Evolutionary conservation across 2,888 invertebrate genomes (phyloP).

Genomic region (Bembecia ichneumoniformis): DNA sequence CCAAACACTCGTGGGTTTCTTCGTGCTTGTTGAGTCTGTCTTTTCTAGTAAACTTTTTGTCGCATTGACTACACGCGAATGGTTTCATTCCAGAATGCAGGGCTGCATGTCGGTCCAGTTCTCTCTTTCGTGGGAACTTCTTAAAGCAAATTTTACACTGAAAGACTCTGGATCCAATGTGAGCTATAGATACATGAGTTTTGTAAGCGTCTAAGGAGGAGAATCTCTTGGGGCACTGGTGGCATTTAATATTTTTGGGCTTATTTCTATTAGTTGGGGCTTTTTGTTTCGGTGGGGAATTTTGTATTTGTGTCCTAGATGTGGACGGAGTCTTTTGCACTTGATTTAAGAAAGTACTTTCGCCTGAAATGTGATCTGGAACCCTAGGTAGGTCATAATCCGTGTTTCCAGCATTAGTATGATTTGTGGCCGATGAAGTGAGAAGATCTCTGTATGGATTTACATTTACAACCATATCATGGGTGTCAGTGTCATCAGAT

Average conservation of each 20-base stretch:
- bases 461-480: constrained; percentile 74
- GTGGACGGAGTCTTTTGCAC: constrained; percentile 43
- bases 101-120: constrained; percentile 77
- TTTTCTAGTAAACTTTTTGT: constrained; percentile 77
- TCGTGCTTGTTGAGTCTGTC: constrained; percentile 80
- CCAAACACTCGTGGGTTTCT: constrained; percentile 74
- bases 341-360: constrained; percentile 55
- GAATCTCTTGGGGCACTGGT: constrained; percentile 65
- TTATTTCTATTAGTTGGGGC: constrained; percentile 44
- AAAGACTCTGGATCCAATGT: constrained; percentile 70
- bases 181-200: constrained; percentile 66
- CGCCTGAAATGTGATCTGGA: constrained; percentile 66
- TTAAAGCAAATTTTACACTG: constrained; percentile 78
- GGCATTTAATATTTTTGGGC: constrained; percentile 67
- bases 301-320: constrained; percentile 32
- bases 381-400: constrained; percentile 63
- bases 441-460: constrained; percentile 71
- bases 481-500: constrained; percentile 38
- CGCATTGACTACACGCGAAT: constrained; percentile 77
- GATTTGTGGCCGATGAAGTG: constrained; percentile 47
- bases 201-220: constrained; percentile 65
- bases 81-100: constrained; percentile 79
- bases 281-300: constrained; percentile 38
- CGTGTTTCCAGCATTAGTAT: constrained; percentile 30
- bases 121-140: constrained; percentile 78